Conservation (phyloP, 53 echinoderm and acorn worm species). For the Stichopus horrens region DNA sequence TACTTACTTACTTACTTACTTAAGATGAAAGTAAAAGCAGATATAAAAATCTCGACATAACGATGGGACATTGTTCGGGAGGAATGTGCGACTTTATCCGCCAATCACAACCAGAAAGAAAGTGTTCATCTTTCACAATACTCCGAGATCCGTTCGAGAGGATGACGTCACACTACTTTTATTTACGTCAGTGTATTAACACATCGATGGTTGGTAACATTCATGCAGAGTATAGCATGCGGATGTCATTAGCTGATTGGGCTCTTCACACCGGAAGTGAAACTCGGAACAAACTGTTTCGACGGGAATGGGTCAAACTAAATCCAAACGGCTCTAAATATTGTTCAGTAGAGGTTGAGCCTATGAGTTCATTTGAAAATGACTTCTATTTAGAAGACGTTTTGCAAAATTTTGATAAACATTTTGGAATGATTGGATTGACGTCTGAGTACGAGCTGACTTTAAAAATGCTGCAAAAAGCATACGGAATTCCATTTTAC, state of each 20-base stretch:
- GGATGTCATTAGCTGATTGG: conserved; percentile 10
- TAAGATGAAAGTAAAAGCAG: neutral
- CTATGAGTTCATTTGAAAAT: neutral
- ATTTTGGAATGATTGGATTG: conserved; percentile 26
- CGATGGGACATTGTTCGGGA: conserved; percentile 3
- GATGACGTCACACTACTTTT: conserved; percentile 37
- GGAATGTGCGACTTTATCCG: conserved; percentile 17
- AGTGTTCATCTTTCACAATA: conserved; percentile 34
- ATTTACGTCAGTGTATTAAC: neutral
- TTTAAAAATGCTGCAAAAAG: conserved; percentile 12
- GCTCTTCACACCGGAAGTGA: conserved; percentile 8
- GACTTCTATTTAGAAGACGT: conserved; percentile 2
- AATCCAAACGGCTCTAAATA: neutral
- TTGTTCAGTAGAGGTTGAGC: neutral
- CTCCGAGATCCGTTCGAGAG: conserved; percentile 37
- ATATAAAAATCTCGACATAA: neutral
- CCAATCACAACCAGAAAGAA: neutral
- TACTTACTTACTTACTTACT: too few species aligned
- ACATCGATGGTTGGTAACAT: neutral
- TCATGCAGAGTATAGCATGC: neutral
- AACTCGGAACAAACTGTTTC: conserved; percentile 24
- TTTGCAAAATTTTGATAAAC: conserved; percentile 7
- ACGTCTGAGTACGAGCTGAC: conserved; percentile 12
- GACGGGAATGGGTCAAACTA: neutral
- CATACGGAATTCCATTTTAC: conserved; percentile 23